Conservation (phyloP, 2,113 vertebrate genomes). For the Microtus ochrogaster region DNA sequence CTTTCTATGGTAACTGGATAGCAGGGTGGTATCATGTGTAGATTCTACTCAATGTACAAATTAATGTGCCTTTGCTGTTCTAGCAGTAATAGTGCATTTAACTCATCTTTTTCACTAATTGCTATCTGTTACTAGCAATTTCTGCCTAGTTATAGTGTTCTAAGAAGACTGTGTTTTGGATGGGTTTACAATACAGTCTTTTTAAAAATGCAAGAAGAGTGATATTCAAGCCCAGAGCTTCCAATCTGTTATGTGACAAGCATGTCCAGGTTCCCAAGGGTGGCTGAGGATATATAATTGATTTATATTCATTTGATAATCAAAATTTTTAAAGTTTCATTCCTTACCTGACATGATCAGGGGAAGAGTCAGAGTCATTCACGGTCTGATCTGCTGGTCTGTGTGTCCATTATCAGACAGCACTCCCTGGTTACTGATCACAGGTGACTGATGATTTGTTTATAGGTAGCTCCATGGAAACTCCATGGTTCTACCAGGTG, state of each 20-base stretch:
- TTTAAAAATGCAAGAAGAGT: fast-evolving
- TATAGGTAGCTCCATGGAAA: background rate
- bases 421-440: background rate
- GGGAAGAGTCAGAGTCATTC: background rate
- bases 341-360: background rate
- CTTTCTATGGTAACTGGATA: background rate
- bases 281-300: fast-evolving
- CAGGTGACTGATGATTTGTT: background rate
- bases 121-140: fast-evolving
- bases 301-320: background rate
- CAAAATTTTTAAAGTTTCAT: background rate
- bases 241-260: fast-evolving
- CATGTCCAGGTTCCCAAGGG: background rate
- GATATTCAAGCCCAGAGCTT: fast-evolving
- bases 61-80: background rate
- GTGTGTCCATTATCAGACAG: background rate
- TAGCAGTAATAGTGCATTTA: background rate
- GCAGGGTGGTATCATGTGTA: background rate
- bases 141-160: fast-evolving
- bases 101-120: background rate
- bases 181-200: fast-evolving
- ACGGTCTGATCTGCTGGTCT: background rate
- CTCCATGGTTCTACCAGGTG: background rate
- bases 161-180: fast-evolving
- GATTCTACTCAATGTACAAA: background rate